Evolutionary conservation across 1,140 invertebrate species (phyloP).

Genomic region (Scylla paramamosain): DNA sequence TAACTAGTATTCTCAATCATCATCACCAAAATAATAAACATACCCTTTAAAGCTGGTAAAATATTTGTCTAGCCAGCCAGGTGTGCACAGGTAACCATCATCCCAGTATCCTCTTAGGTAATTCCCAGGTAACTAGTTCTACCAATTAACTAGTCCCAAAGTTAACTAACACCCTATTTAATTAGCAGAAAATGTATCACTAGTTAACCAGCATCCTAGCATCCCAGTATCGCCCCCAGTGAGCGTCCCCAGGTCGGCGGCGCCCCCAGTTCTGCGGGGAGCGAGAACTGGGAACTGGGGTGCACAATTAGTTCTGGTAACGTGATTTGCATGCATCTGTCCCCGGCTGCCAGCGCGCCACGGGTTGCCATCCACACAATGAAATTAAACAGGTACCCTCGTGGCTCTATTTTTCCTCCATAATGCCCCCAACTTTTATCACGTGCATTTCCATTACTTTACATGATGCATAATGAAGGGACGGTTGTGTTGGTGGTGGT

Average conservation of each 20-base stretch:
- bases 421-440: neutral
- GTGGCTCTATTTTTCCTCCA: neutral
- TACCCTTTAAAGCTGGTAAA: no score
- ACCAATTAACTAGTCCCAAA: no score
- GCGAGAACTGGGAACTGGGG: neutral
- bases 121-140: no score
- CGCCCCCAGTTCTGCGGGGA: neutral
- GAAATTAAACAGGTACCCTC: neutral
- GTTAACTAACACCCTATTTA: no score
- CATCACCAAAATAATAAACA: no score
- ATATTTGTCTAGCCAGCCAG: no score
- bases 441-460: neutral
- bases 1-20: no score
- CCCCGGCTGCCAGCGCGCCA: constrained; percentile 36
- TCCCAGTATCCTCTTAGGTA: no score
- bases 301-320: constrained; percentile 63
- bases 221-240: neutral
- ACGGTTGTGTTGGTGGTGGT: neutral
- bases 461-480: neutral
- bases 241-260: neutral
- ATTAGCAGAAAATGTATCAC: no score
- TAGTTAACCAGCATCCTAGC: no score
- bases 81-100: no score
- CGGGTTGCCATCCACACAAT: neutral
- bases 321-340: constrained; percentile 68